Percentiles rank a stretch among this genome's conserved stretches.
Conservation (phyloP, 1,140 invertebrate species). For the Drosophila triauraria region DNA sequence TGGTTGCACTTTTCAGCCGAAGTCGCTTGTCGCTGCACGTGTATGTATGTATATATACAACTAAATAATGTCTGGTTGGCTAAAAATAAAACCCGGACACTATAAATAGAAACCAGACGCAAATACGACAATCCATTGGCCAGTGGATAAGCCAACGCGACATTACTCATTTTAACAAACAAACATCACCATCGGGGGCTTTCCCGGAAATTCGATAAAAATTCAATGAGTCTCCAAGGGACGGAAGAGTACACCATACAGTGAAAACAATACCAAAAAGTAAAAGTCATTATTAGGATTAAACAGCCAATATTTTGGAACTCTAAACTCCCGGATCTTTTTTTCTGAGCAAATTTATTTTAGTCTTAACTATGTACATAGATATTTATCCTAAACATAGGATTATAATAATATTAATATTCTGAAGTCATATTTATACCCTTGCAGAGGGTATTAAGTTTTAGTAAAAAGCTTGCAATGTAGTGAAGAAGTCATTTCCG, state of each 20-base stretch:
- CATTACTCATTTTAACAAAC: slow-evolving; percentile 74
- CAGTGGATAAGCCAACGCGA: slow-evolving; percentile 71
- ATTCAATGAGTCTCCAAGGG: neutral
- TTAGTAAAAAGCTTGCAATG: too few relatives aligned
- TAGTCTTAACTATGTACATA: too few relatives aligned
- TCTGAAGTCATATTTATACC: too few relatives aligned
- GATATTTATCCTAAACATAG: too few relatives aligned
- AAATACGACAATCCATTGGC: slow-evolving; percentile 65
- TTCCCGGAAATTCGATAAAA: slow-evolving; percentile 4
- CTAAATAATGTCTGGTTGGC: slow-evolving; percentile 40
- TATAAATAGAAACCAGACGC: slow-evolving; percentile 63
- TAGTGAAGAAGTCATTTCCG: too few relatives aligned
- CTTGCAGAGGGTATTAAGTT: too few relatives aligned
- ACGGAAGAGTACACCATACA: neutral
- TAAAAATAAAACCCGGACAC: slow-evolving; percentile 69
- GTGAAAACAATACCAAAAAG: slow-evolving; percentile 1
- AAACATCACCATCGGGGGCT: slow-evolving; percentile 54
- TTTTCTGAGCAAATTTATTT: too few relatives aligned
- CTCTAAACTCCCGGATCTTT: too few relatives aligned
- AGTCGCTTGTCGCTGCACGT: slow-evolving; percentile 50
- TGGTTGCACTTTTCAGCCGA: slow-evolving; percentile 60
- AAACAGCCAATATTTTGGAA: too few relatives aligned
- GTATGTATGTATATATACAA: slow-evolving; percentile 20
- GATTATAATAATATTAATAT: too few relatives aligned
- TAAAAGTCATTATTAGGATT: too few relatives aligned